Evolutionary conservation across 2,888 invertebrate genomes (phyloP).

Genomic region (Nysson spinosus): DNA sequence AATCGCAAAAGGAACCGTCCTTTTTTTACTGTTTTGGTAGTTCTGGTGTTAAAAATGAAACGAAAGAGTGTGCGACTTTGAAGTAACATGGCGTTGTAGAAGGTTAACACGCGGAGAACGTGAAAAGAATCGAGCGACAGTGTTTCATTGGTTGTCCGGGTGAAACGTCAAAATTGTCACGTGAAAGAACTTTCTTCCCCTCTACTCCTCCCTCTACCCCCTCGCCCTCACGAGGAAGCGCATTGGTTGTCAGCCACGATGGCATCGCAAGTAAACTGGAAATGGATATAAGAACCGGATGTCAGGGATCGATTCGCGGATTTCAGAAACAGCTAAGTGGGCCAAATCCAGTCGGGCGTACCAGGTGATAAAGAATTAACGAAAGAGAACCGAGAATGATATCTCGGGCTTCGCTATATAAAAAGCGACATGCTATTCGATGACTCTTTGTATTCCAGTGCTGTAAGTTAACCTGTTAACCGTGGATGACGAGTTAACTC

Average conservation of each 20-base stretch:
- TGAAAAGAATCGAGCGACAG: not conserved
- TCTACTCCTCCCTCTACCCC: conserved; percentile 7
- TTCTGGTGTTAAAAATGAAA: too few species aligned
- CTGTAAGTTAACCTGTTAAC: too few species aligned
- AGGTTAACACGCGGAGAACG: too few species aligned
- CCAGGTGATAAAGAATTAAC: conserved; percentile 55
- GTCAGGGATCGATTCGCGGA: conserved; percentile 46
- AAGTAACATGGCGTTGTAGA: too few species aligned
- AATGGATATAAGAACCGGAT: conserved; percentile 39
- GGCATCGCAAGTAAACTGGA: conserved; percentile 30
- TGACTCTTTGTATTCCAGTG: too few species aligned
- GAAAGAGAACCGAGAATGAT: not conserved
- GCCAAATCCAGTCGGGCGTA: conserved; percentile 41
- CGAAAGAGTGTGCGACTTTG: too few species aligned
- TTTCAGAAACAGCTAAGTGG: conserved; percentile 46
- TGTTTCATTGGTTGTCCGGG: not conserved
- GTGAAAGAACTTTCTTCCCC: conserved; percentile 26
- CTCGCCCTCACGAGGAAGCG: not conserved
- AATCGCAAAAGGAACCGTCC: too few species aligned
- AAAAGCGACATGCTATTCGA: too few species aligned
- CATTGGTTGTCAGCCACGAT: conserved; percentile 14
- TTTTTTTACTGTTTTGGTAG: conserved; percentile 22
- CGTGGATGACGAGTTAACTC: too few species aligned
- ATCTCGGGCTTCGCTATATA: too few species aligned
- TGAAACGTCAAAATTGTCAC: conserved; percentile 30